Evolutionary conservation across 2,113 vertebrate species (phyloP).

Genomic region (Onychorhynchus coronatus): DNA sequence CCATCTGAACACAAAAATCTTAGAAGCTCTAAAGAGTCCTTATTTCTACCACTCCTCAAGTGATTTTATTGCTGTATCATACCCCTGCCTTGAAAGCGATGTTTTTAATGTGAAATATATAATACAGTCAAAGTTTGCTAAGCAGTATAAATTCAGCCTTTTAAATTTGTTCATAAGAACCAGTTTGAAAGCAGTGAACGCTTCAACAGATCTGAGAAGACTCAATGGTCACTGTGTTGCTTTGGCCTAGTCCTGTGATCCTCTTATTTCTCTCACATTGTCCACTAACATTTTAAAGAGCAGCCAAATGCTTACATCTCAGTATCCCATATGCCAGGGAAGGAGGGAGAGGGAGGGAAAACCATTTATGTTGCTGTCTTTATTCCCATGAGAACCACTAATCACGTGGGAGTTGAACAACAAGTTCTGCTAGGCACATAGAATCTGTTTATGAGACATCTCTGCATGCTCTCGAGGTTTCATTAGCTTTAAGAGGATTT

Average conservation of each 20-base stretch:
- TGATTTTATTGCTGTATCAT: not conserved
- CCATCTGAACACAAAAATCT: not conserved
- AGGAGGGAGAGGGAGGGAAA: not conserved
- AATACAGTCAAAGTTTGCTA: not conserved
- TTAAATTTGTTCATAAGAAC: not conserved
- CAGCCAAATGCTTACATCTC: not conserved
- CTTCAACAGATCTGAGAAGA: not conserved
- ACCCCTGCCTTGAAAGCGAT: not conserved
- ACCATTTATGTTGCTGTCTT: conserved; percentile 17
- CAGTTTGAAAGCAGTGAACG: not conserved
- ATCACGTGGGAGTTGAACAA: conserved; percentile 61
- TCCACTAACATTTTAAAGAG: not conserved
- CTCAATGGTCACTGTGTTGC: not conserved
- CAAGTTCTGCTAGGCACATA: conserved; percentile 56
- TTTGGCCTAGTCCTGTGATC: not conserved
- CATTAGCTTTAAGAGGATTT: conserved; percentile 47
- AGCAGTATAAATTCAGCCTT: not conserved
- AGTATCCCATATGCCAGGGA: not conserved
- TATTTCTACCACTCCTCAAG: not conserved
- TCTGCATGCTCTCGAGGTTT: conserved; percentile 58
- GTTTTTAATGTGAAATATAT: not conserved
- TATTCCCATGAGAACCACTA: conserved; percentile 46
- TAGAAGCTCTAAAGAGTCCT: not conserved
- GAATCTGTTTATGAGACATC: conserved; percentile 52
- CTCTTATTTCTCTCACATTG: not conserved